Base-by-base conservation (phyloP, 2,888 invertebrate genomes). In the Nymphalis urticae region DNA sequence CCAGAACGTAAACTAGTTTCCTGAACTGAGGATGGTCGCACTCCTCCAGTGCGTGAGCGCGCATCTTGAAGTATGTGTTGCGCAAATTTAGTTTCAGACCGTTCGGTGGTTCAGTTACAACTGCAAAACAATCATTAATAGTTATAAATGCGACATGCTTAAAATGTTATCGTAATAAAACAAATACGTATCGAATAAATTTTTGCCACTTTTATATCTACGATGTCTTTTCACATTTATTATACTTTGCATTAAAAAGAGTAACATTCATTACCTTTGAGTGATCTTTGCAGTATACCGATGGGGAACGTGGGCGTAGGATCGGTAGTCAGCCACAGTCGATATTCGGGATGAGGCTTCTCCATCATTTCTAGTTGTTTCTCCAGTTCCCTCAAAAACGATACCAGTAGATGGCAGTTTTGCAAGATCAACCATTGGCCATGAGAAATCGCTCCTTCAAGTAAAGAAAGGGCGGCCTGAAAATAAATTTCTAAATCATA, bases 401-500 rank as follows among this genome's bases (percentile, higher is more conserved):
- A 92, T 13, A 97, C 93, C 32, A 98, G 88, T 62, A 98, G 89
- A 84, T 98, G 98, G 72, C 98, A 98, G 89, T 98, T 98, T 91
- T 98, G 98, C 32, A 98, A 93, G 94, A 98, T 96, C 72, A 98
- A 88, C 98, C 98, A 98, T 79, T 96, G 96, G 0, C 98, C 98
- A 82, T 96, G 94, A 0, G 93, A 90, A 16, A 95, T 94, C 0
- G 96, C 95, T 0, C 93, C 93, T 72, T 96, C 95, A 17, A 97
- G 83, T 10, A 97, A 85, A 24, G 85, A 86, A 47, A 96, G 77
- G 0, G 98, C 98, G 3, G 94, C 88, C 96, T 97, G 77, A 0
- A 51, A 59, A 16, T 21, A 19, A 21, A 17, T 9, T 24, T 5
- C 27, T 6, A 32, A 32, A 32, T 32, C 27, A 32, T 6, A 32